These are phyloP conservation scores for Phoebastria nigripes DNA, from an alignment of 2,797 vertebrate species.

Conservation along the genomic window DNA sequence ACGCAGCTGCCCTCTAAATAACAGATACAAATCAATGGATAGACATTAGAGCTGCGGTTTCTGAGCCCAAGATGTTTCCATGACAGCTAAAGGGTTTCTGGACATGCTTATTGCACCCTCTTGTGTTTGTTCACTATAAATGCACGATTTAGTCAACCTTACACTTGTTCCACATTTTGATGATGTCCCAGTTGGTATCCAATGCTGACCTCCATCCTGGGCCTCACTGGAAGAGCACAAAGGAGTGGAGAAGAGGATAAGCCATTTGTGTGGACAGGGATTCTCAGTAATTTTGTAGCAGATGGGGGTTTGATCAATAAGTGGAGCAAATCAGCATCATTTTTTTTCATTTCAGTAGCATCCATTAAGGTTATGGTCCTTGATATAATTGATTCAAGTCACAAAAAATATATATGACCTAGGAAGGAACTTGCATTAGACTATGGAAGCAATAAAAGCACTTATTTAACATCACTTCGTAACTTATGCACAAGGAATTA, in stretches of 20 bases:
- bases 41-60: background rate
- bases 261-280: background rate
- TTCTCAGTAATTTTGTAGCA: background rate
- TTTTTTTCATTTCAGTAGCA: fast-evolving
- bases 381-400: background rate
- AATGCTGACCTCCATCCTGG: background rate
- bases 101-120: constrained; percentile 59
- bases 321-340: fast-evolving
- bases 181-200: background rate
- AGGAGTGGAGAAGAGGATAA: background rate
- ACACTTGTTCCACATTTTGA: fast-evolving
- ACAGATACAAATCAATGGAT: background rate
- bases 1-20: background rate
- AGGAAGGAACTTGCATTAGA: background rate
- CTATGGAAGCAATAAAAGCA: background rate
- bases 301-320: background rate
- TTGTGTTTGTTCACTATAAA: constrained; percentile 16
- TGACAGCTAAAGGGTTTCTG: background rate
- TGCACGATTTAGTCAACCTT: background rate
- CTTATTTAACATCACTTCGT: background rate
- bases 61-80: background rate
- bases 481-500: background rate
- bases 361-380: background rate
- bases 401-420: background rate
- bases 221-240: background rate